Conservation (phyloP, 2,888 invertebrate genomes). For the Phortica okadai region DNA sequence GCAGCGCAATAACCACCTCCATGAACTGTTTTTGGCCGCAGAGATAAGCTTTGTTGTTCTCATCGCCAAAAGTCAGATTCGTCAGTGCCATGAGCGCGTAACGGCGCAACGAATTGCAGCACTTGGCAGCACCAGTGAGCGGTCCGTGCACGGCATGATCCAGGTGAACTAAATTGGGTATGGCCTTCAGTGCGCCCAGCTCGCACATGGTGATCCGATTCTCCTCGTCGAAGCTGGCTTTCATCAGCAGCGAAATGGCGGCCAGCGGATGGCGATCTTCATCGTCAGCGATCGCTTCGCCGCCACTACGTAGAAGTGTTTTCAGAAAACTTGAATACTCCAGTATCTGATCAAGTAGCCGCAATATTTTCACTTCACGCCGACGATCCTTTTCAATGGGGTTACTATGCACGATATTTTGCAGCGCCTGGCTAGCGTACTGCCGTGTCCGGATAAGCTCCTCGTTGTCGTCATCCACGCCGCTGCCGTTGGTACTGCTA, state of each 20-base stretch:
- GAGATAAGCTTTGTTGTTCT: constrained; percentile 94
- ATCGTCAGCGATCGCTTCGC: constrained; percentile 81
- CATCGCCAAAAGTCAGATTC: constrained; percentile 98
- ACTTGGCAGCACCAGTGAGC: constrained; percentile 83
- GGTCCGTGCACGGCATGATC: constrained; percentile 94
- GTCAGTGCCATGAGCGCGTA: constrained; percentile 99
- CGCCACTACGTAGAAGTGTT: constrained; percentile 80
- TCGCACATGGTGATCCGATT: constrained; percentile 97
- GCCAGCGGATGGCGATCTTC: constrained; percentile 91
- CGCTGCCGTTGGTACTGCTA: constrained; percentile 82
- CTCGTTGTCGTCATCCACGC: constrained; percentile 56
- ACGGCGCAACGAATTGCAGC: constrained; percentile 89
- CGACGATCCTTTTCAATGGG: constrained; percentile 93
- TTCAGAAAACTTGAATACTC: constrained; percentile 87
- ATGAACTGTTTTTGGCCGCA: constrained; percentile 95
- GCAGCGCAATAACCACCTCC: constrained; percentile 91
- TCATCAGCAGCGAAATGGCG: constrained; percentile 95
- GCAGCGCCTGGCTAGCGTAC: constrained; percentile 91
- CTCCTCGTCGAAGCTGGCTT: constrained; percentile 97
- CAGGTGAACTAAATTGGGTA: constrained; percentile 93
- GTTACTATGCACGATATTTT: constrained; percentile 95
- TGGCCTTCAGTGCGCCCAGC: constrained; percentile 93
- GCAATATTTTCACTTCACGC: constrained; percentile 91
- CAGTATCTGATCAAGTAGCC: constrained; percentile 91
- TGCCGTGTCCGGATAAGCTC: constrained; percentile 78